These are phyloP conservation scores for Bothrops jararaca DNA, from an alignment of 2,113 vertebrate genomes.

Conservation along the genomic window DNA sequence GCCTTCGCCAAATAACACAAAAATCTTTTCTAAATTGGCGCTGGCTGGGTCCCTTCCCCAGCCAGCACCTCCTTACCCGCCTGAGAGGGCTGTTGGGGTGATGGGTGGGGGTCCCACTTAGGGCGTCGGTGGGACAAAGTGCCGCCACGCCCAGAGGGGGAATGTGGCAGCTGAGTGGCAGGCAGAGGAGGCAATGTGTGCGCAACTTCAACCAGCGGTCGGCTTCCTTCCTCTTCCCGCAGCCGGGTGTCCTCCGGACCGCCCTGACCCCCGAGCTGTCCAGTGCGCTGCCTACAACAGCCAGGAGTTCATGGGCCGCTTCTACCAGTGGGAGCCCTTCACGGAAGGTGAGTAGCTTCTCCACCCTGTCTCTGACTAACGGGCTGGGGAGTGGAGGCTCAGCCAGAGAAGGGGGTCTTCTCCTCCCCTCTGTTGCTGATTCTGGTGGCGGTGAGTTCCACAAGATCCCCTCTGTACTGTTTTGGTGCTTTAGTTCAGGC, in stretches of 20 bases:
- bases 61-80: not conserved
- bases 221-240: not conserved
- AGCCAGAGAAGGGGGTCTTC: no score
- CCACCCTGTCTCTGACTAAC: not conserved
- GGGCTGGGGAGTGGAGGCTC: no score
- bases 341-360: conserved; percentile 77
- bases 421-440: not conserved
- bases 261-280: conserved; percentile 73
- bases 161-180: not conserved
- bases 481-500: not conserved
- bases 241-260: conserved; percentile 77
- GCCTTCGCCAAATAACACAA: not conserved
- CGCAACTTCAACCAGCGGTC: not conserved
- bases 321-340: conserved; percentile 91
- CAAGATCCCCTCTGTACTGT: not conserved
- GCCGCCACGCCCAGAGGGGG: not conserved
- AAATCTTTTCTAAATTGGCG: not conserved
- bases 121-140: not conserved
- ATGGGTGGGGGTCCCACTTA: not conserved
- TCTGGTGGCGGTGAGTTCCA: not conserved
- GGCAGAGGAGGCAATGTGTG: not conserved
- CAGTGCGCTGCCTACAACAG: conserved; percentile 83
- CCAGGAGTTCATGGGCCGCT: conserved; percentile 87
- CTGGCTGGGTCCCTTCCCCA: not conserved
- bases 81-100: not conserved